Evolutionary conservation across 2,888 invertebrate genomes (phyloP), one percentile per base, ranked within the genome.

Genomic region (Thysanoteuthis rhombus): DNA sequence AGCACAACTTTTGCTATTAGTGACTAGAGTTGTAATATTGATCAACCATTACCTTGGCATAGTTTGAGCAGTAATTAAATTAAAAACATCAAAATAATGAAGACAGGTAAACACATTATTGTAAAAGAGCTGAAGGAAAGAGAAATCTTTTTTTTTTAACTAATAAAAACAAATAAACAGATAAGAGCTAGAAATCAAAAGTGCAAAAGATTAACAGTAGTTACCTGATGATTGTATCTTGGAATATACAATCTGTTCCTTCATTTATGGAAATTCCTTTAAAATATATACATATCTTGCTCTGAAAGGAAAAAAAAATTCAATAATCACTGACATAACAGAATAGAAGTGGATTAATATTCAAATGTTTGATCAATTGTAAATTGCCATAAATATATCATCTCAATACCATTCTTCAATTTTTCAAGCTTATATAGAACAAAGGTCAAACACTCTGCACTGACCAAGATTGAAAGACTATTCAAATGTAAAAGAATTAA

Each of bases 271-370:
- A 92, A 92, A 40, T 92, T 22, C 45, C 92, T 92, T 92, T 45
- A 92, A 92, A 92, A 36, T 92, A 92, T 92, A 92, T 92, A 92
- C 92, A 92, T 92, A 92, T 92, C 45, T 92, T 92, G 25, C 42
- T 92, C 92, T 92, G 92, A 40, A 92, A 92, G 22, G 5, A 22
- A 40, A 40, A 92, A 45, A 42, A 92, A 75, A 12, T n/a, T n/a
- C 4, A 75, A n/a, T 75, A n/a, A n/a, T 12, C n/a, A 75, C 0
- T 75, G n/a, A 75, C n/a, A 52, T 52, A n/a, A 75, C n/a, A 75
- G n/a, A 75, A n/a, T 4, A 58, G 32, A n/a, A 75, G 8, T 12
- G 36, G 75, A n/a, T 75, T 12, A 75, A 75, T 75, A 36, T 36
- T 75, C n/a, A 75, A n/a, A 75, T 75, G n/a, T 36, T 75, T n/a